Evolutionary conservation across 2,888 invertebrate genomes (phyloP).

Genomic region (Achlya flavicornis): DNA sequence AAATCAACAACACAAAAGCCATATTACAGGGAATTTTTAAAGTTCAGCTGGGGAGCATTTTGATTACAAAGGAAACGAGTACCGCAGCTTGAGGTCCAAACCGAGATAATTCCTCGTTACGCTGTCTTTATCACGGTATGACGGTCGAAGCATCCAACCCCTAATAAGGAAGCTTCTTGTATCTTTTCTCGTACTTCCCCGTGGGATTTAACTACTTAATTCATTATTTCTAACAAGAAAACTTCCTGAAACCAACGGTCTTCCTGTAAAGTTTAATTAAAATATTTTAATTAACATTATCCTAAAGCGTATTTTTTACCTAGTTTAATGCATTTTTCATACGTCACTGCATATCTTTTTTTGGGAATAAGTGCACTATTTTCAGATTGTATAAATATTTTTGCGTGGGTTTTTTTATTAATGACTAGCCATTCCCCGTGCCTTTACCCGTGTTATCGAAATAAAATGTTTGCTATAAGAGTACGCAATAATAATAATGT

Average conservation of each 20-base stretch:
- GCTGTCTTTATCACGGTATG: conserved; percentile 34
- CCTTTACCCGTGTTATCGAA: no score
- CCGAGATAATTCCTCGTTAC: conserved; percentile 32
- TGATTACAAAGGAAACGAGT: conserved; percentile 20
- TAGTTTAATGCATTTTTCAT: neutral
- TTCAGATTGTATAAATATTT: no score
- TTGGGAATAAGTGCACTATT: no score
- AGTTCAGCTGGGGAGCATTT: neutral
- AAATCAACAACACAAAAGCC: no score
- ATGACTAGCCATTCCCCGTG: no score
- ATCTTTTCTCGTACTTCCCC: conserved; percentile 30
- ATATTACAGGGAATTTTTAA: neutral
- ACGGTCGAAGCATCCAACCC: conserved; percentile 31
- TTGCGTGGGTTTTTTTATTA: no score
- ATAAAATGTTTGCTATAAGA: no score
- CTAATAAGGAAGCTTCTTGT: conserved; percentile 35
- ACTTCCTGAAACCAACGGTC: conserved; percentile 36
- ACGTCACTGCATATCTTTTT: no score
- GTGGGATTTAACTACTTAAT: conserved; percentile 37
- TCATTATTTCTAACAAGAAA: conserved; percentile 44
- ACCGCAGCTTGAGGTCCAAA: conserved; percentile 27
- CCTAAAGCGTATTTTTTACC: conserved; percentile 15
- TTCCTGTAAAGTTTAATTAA: conserved; percentile 43
- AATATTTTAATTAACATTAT: conserved; percentile 38
- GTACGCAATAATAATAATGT: no score